Conservation (phyloP, 2,888 invertebrate genomes). For the Ctena decussata region DNA sequence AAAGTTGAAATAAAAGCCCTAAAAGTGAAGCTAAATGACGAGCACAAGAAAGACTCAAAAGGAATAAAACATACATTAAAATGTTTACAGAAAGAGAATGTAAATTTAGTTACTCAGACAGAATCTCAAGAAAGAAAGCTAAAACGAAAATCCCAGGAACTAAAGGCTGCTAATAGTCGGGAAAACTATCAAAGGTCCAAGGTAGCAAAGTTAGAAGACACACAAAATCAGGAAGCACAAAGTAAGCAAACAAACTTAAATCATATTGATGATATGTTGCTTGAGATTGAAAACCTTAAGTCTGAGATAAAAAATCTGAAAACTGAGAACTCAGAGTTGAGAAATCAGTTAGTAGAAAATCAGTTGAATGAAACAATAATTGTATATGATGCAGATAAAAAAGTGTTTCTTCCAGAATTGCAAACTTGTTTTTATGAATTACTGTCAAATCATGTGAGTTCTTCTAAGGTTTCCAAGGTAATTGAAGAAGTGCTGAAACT, state of each 20-base stretch:
- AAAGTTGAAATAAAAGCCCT: not conserved
- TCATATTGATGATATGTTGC: not conserved
- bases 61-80: not conserved
- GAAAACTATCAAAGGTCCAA: not conserved
- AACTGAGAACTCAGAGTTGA: not conserved
- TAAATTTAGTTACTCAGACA: too few relatives aligned
- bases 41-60: not conserved
- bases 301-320: not conserved
- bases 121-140: not conserved
- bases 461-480: slow-evolving; percentile 15
- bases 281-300: not conserved
- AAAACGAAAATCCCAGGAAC: not conserved
- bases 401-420: slow-evolving; percentile 5
- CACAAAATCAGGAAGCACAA: not conserved
- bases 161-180: not conserved
- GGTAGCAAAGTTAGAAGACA: not conserved
- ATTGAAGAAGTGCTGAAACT: slow-evolving; percentile 21
- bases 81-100: not conserved
- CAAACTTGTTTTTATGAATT: slow-evolving; percentile 34
- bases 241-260: not conserved
- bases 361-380: not conserved
- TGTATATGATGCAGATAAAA: slow-evolving; percentile 34
- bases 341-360: slow-evolving; percentile 1
- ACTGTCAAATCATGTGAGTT: slow-evolving; percentile 30
- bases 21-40: not conserved